Evolutionary conservation across 2,113 vertebrate species (phyloP).

Genomic region (Choloepus hoffmanni): DNA sequence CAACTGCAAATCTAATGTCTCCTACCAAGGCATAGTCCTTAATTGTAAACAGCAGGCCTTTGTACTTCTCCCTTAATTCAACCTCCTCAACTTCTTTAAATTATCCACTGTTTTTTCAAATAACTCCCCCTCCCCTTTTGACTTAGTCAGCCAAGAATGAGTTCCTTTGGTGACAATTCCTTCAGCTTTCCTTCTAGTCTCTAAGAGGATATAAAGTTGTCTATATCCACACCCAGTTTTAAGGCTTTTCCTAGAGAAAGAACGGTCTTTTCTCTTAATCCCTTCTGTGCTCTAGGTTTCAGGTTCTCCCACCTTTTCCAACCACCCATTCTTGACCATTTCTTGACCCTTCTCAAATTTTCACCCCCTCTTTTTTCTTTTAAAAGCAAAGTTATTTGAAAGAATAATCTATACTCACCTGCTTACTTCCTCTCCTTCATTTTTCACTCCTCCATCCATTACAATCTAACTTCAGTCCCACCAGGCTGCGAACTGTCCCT

Average conservation of each 20-base stretch:
- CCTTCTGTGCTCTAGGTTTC: neutral
- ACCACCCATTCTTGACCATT: neutral
- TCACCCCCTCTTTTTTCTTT: neutral
- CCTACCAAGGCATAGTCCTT: neutral
- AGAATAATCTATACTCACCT: neutral
- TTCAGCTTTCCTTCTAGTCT: neutral
- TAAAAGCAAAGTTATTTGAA: constrained; percentile 19
- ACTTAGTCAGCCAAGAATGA: neutral
- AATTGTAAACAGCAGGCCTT: neutral
- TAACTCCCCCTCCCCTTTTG: neutral
- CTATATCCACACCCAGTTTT: neutral
- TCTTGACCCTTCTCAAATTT: neutral
- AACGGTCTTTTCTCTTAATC: neutral
- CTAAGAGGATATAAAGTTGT: neutral
- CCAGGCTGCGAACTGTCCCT: neutral
- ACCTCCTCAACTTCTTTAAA: neutral
- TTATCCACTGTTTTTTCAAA: neutral
- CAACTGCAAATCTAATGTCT: neutral
- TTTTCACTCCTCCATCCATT: neutral
- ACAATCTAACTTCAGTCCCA: neutral
- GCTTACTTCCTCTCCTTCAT: neutral
- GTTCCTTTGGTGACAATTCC: neutral
- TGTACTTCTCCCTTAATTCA: neutral
- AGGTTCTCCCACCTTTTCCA: neutral
- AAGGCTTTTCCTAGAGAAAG: neutral